These are phyloP conservation scores for Neotoma lepida DNA, from an alignment of 2,113 vertebrate genomes.

Conservation along the genomic window DNA sequence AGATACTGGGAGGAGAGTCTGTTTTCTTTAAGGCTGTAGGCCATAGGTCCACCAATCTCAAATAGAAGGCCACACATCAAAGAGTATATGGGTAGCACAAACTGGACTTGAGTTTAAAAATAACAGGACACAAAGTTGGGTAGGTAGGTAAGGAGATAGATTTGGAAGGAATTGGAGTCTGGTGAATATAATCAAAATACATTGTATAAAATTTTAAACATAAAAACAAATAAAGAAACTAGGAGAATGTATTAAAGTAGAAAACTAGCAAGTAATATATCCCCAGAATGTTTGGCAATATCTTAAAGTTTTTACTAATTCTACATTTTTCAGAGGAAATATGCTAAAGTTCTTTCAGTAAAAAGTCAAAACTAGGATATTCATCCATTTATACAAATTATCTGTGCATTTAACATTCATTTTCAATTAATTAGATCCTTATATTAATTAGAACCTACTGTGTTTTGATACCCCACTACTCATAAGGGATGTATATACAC, in stretches of 20 bases:
- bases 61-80: background rate
- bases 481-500: background rate
- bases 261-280: background rate
- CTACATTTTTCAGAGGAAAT: background rate
- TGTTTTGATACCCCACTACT: background rate
- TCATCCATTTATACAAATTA: background rate
- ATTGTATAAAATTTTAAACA: background rate
- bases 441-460: background rate
- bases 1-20: background rate
- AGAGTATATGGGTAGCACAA: background rate
- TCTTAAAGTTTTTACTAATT: background rate
- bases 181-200: background rate
- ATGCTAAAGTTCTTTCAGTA: background rate
- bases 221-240: background rate
- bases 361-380: background rate
- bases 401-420: background rate
- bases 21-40: background rate
- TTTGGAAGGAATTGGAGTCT: background rate
- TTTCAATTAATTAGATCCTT: constrained; percentile 8
- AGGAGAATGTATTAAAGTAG: background rate
- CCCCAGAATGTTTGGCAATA: background rate
- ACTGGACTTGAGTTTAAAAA: background rate
- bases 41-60: background rate
- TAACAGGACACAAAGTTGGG: background rate
- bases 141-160: background rate